Evolutionary conservation across 2,113 vertebrate species (phyloP).

Genomic region (Brachyhypopomus gauderio): DNA sequence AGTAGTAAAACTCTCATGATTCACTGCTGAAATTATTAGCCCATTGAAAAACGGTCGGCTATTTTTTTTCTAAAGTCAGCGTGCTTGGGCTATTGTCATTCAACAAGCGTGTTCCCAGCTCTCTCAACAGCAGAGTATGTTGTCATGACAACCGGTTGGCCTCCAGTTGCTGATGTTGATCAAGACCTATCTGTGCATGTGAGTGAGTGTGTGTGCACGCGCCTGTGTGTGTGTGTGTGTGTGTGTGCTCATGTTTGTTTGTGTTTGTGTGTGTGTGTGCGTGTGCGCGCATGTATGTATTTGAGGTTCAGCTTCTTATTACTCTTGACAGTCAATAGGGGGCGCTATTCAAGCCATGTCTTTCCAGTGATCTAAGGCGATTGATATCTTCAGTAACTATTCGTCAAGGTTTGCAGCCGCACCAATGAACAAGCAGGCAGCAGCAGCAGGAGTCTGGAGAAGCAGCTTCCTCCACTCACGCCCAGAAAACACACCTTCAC

Average conservation of each 20-base stretch:
- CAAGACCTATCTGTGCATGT: conserved; percentile 56
- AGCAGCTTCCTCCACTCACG: conserved; percentile 13
- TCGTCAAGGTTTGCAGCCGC: conserved; percentile 35
- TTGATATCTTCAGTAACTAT: conserved; percentile 52
- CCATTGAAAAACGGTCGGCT: conserved; percentile 25
- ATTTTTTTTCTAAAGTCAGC: conserved; percentile 63
- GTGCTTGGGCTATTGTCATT: conserved; percentile 71
- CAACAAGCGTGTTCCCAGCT: conserved; percentile 63
- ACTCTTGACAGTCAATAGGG: conserved; percentile 53
- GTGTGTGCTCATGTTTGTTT: too few relatives aligned
- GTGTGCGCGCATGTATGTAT: not conserved
- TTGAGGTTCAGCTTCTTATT: conserved; percentile 58
- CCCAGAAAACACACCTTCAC: not conserved
- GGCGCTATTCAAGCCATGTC: conserved; percentile 38
- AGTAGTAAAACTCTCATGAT: conserved; percentile 32
- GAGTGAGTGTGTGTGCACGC: conserved; percentile 29
- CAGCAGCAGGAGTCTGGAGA: conserved; percentile 31
- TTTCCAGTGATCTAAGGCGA: conserved; percentile 49
- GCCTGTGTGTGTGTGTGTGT: conserved; percentile 5
- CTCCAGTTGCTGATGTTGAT: conserved; percentile 71
- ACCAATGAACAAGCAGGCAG: conserved; percentile 58
- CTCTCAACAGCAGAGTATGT: conserved; percentile 66
- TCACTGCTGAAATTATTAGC: conserved; percentile 44
- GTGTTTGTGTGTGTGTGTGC: conserved; percentile 26
- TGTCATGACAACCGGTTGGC: conserved; percentile 70